Evolutionary conservation across 2,888 invertebrate genomes (phyloP).

Genomic region (Troides helena): DNA sequence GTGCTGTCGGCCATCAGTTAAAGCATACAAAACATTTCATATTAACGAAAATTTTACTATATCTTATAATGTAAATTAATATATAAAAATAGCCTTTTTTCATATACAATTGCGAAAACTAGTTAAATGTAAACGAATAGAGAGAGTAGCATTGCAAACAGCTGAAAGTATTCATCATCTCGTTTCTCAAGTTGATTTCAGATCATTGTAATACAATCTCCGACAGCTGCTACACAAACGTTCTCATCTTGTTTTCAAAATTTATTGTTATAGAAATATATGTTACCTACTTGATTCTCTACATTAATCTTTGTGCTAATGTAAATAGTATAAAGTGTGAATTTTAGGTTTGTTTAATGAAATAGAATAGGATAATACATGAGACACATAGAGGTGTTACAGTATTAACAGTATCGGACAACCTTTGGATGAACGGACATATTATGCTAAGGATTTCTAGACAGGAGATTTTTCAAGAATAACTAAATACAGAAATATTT

Average conservation of each 20-base stretch:
- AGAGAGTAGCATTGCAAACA: neutral
- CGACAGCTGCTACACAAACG: conserved; percentile 16
- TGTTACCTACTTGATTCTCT: neutral
- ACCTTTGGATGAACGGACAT: too few relatives aligned
- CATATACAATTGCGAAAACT: neutral
- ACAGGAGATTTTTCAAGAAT: too few relatives aligned
- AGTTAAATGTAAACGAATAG: neutral
- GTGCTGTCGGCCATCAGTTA: too few relatives aligned
- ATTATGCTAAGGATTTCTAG: too few relatives aligned
- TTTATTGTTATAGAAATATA: conserved; percentile 9
- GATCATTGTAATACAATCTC: conserved; percentile 20
- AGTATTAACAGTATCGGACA: too few relatives aligned
- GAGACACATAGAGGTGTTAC: too few relatives aligned
- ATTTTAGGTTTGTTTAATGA: too few relatives aligned
- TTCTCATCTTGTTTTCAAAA: conserved; percentile 12
- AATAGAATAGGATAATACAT: too few relatives aligned
- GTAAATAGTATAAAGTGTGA: neutral
- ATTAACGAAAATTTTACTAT: too few relatives aligned
- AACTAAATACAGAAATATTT: too few relatives aligned
- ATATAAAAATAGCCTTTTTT: neutral
- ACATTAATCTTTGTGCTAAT: neutral
- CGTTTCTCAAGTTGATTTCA: conserved; percentile 13
- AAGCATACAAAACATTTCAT: too few relatives aligned
- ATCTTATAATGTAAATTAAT: too few relatives aligned
- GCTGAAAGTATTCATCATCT: conserved; percentile 18